phyloP scores from a whole-genome alignment of 2,113 vertebrate genomes.

The Megaceryle maxima region DNA sequence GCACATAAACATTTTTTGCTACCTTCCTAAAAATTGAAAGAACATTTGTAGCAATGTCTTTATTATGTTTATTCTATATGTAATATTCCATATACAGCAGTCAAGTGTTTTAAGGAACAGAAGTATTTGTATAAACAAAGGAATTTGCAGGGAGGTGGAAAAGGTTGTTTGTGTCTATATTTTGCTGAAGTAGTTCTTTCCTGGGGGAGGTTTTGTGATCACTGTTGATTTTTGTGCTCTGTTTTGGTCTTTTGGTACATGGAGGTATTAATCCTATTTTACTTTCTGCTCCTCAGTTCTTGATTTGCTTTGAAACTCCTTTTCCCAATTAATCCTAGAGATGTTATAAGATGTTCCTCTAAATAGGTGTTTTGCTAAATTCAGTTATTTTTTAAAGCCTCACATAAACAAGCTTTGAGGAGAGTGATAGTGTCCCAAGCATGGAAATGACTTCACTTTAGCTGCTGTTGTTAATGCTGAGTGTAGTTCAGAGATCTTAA shows the following conservation, averaged over 20 bases:
- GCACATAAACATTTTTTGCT: neutral
- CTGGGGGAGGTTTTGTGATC: neutral
- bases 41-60: neutral
- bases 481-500: neutral
- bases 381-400: neutral
- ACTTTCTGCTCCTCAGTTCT: neutral
- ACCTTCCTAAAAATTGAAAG: neutral
- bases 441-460: neutral
- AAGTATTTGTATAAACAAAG: neutral
- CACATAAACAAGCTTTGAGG: neutral
- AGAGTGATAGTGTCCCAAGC: neutral
- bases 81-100: neutral
- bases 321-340: neutral
- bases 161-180: neutral
- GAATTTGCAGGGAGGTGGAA: neutral
- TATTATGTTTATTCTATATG: neutral
- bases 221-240: neutral
- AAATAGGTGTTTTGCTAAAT: constrained; percentile 1
- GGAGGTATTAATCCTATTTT: neutral
- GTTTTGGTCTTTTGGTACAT: neutral
- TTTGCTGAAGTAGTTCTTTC: neutral
- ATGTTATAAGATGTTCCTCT: neutral
- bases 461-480: neutral
- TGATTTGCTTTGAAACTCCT: neutral
- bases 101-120: neutral